Evolutionary conservation across 2,113 vertebrate species (phyloP).

Genomic region (Gymnobelideus leadbeateri): DNA sequence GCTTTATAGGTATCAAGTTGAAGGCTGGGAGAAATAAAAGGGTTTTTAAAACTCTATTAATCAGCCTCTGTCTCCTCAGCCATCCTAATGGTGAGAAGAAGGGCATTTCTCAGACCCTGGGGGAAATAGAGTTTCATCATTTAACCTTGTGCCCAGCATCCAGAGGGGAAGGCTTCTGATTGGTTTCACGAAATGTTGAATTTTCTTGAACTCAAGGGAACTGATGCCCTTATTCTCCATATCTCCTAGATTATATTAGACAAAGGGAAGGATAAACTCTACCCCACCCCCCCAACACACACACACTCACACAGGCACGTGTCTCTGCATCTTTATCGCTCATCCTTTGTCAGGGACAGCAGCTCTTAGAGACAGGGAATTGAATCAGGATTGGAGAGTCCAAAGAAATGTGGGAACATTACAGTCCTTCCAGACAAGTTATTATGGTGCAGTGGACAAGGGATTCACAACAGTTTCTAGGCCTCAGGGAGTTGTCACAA

Average conservation of each 20-base stretch:
- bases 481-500: background rate
- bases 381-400: slow-evolving; percentile 46
- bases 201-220: slow-evolving; percentile 59
- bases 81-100: background rate
- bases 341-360: background rate
- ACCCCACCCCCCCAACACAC: background rate
- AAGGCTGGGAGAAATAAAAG: slow-evolving; percentile 26
- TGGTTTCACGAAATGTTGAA: slow-evolving; percentile 44
- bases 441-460: background rate
- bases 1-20: slow-evolving; percentile 9
- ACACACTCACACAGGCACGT: background rate
- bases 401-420: background rate
- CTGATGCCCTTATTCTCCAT: slow-evolving; percentile 1
- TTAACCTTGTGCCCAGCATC: slow-evolving; percentile 33
- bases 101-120: background rate
- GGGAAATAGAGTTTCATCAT: slow-evolving; percentile 18
- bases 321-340: background rate
- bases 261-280: background rate
- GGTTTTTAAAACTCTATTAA: background rate
- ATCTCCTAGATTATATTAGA: slow-evolving; percentile 40
- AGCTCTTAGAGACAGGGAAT: background rate
- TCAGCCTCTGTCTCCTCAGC: background rate
- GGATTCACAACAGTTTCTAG: background rate
- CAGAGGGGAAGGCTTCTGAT: slow-evolving; percentile 39
- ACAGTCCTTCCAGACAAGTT: slow-evolving; percentile 6